Percentiles rank a stretch among this genome's conserved stretches.
These are phyloP conservation scores for Bombus confusus DNA, from an alignment of 1,140 invertebrate genomes.

Conservation along the genomic window DNA sequence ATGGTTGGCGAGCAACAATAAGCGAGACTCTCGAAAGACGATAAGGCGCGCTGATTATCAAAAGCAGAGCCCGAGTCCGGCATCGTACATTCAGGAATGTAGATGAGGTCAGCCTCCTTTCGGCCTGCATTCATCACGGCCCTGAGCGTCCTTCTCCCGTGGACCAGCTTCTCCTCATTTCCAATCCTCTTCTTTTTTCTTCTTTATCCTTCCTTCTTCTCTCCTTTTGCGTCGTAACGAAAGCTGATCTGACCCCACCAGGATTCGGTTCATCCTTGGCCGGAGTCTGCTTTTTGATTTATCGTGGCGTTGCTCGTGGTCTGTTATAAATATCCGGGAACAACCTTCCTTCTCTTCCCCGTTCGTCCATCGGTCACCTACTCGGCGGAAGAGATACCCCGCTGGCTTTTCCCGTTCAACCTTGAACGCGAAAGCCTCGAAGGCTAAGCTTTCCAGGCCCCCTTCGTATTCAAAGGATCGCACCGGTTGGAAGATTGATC, in stretches of 20 bases:
- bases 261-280: slow-evolving; percentile 57
- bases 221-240: slow-evolving; percentile 46
- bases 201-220: neutral
- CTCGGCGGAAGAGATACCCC: slow-evolving; percentile 56
- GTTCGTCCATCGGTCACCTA: slow-evolving; percentile 69
- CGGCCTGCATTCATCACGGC: slow-evolving; percentile 58
- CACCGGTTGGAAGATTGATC: slow-evolving; percentile 36
- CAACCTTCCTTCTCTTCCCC: slow-evolving; percentile 48
- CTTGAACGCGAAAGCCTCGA: slow-evolving; percentile 31
- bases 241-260: slow-evolving; percentile 65
- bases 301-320: slow-evolving; percentile 68
- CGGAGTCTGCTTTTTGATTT: slow-evolving; percentile 71
- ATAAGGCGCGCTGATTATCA: slow-evolving; percentile 62
- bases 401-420: slow-evolving; percentile 66
- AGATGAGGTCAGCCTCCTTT: slow-evolving; percentile 58
- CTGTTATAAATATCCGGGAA: slow-evolving; percentile 75
- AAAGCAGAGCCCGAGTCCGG: slow-evolving; percentile 35
- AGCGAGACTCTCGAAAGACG: slow-evolving; percentile 18
- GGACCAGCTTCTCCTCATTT: slow-evolving; percentile 13
- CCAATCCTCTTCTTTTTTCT: neutral
- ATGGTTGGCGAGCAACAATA: slow-evolving; percentile 13
- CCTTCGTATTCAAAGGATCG: slow-evolving; percentile 10
- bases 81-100: slow-evolving; percentile 58
- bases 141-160: slow-evolving; percentile 40
- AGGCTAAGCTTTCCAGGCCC: slow-evolving; percentile 13